These are phyloP conservation scores for Crossoptilon crossoptilon DNA, from an alignment of 2,797 vertebrate genomes.

Conservation along the genomic window DNA sequence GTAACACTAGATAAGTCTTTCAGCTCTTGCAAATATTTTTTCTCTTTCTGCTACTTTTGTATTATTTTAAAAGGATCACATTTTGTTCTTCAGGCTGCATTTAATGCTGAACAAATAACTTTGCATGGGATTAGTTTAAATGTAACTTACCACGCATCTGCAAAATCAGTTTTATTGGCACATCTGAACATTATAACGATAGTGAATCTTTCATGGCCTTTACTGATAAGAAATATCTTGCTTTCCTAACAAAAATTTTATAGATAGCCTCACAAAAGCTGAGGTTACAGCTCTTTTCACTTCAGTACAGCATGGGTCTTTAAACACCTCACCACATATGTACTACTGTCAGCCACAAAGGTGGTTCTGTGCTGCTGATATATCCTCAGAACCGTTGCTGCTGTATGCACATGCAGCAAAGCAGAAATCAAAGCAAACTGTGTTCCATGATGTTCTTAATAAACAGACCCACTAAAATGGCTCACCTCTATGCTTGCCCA, in stretches of 20 bases:
- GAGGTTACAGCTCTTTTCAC: not conserved
- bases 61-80: not conserved
- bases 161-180: not conserved
- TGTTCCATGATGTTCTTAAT: not conserved
- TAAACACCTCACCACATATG: not conserved
- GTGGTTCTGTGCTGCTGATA: not conserved
- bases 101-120: slow-evolving; percentile 21
- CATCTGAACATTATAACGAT: not conserved
- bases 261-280: not conserved
- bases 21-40: not conserved
- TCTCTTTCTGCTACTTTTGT: not conserved
- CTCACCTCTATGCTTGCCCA: fast-evolving
- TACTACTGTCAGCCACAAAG: not conserved
- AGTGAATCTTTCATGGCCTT: not conserved
- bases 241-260: not conserved
- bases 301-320: not conserved
- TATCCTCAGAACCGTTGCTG: not conserved
- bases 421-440: not conserved
- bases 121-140: slow-evolving; percentile 14
- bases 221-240: not conserved
- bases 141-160: not conserved
- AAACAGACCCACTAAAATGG: not conserved
- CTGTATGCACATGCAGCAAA: not conserved
- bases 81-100: not conserved
- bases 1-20: not conserved